Evolutionary conservation across 2,888 invertebrate species (phyloP), one percentile per base, ranked within the genome.

Genomic region (Cactoblastis cactorum): DNA sequence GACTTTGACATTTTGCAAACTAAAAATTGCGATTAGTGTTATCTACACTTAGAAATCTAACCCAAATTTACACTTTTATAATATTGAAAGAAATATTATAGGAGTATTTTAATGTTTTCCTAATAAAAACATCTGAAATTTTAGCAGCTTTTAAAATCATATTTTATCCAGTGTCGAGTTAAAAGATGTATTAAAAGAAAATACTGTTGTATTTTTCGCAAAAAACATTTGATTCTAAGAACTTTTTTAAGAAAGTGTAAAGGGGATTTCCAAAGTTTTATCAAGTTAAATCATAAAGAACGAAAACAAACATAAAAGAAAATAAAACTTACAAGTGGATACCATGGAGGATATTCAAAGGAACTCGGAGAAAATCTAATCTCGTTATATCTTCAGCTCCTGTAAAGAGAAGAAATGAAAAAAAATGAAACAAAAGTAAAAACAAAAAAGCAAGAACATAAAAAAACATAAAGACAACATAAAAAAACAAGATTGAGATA

Each of bases 251-350:
- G 5, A 6, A 9, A 6, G 5, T 9, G 3, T 9, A 28, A 28
- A 28, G 28, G 28, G 8, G n/a, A n/a, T n/a, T n/a, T n/a, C n/a
- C 28, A 28, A 28, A 28, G 9, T 28, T 1, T 6, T 6, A 28
- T 28, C 28, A 9, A 28, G 8, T 28, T 4, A 45, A 52, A 56
- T 49, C 59, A 53, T 50, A 55, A 58, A 56, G 52, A 63, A 58
- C 59, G 59, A 58, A 61, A 63, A 58, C 63, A 67, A 74, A 60
- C 62, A 69, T 72, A 71, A 81, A 75, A 61, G 58, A 72, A 81
- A 75, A 65, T 65, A 72, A 79, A 88, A 91, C 91, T 88, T 85
- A 91, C 91, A 91, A 80, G 88, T 73, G 67, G 89, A 89, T 76
- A 91, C 90, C 91, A 91, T 91, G 80, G 72, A 75, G 83, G 64